Percentiles rank a stretch among this genome's conserved stretches.
Conservation (phyloP, 2,797 vertebrate genomes). For the Arctocebus calabarensis region DNA sequence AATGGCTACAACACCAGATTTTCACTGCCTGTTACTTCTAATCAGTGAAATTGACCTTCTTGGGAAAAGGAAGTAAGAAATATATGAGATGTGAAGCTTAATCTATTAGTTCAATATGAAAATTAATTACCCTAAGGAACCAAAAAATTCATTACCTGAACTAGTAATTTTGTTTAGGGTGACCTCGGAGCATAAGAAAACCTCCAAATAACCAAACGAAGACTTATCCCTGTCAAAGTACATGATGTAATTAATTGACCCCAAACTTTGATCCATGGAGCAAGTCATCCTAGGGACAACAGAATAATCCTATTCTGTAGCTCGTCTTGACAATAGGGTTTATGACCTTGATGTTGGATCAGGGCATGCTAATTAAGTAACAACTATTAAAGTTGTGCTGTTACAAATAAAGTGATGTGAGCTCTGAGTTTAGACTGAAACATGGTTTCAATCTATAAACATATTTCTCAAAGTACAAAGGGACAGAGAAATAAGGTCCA, state of each 20-base stretch:
- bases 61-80: slow-evolving; percentile 42
- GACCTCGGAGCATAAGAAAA: neutral
- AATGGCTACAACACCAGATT: neutral
- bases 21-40: slow-evolving; percentile 32
- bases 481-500: neutral
- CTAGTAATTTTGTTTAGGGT: slow-evolving; percentile 61
- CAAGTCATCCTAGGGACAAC: neutral
- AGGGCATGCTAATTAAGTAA: slow-evolving; percentile 79
- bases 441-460: slow-evolving; percentile 86
- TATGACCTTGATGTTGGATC: neutral
- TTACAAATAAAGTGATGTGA: slow-evolving; percentile 88
- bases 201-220: neutral
- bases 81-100: slow-evolving; percentile 12
- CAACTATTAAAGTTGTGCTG: slow-evolving; percentile 86
- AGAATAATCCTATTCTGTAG: neutral
- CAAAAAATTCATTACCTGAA: slow-evolving; percentile 19
- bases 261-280: neutral
- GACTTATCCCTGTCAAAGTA: neutral
- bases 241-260: neutral
- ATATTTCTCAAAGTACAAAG: neutral
- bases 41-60: slow-evolving; percentile 33
- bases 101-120: slow-evolving; percentile 57
- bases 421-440: slow-evolving; percentile 88
- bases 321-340: neutral
- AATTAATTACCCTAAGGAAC: slow-evolving; percentile 42